Evolutionary conservation across 1,140 invertebrate genomes (phyloP).

Genomic region (Drosophila triauraria): DNA sequence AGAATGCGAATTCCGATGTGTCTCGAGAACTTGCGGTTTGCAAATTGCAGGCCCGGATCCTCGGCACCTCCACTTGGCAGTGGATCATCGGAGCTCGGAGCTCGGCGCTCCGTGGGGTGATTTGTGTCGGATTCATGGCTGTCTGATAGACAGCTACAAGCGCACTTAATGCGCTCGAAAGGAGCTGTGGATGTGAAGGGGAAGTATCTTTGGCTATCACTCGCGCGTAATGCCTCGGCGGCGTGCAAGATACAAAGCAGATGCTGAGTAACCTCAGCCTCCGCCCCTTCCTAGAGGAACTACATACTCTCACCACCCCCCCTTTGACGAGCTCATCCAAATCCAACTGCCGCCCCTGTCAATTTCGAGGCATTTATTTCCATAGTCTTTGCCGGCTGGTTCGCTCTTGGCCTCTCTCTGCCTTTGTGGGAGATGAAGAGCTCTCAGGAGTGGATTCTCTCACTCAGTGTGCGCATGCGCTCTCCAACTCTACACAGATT

Average conservation of each 20-base stretch:
- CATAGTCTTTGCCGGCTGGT: constrained; percentile 54
- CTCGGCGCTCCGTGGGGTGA: constrained; percentile 34
- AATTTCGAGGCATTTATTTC: constrained; percentile 58
- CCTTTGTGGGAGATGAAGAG: neutral
- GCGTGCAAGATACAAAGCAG: constrained; percentile 72
- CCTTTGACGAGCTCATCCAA: constrained; percentile 4
- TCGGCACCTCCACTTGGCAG: neutral
- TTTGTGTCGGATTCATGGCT: constrained; percentile 55
- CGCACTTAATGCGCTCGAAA: constrained; percentile 70
- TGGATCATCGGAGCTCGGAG: constrained; percentile 16
- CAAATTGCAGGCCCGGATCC: constrained; percentile 38
- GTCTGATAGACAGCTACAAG: constrained; percentile 66
- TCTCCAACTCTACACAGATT: constrained; percentile 68
- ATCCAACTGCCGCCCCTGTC: constrained; percentile 47
- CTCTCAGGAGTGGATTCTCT: constrained; percentile 12
- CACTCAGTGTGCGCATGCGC: constrained; percentile 58
- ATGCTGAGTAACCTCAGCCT: constrained; percentile 46
- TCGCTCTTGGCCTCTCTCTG: constrained; percentile 4
- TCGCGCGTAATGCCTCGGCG: constrained; percentile 34
- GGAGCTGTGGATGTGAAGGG: constrained; percentile 34
- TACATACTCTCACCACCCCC: neutral
- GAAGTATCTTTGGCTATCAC: constrained; percentile 48
- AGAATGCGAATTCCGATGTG: constrained; percentile 45
- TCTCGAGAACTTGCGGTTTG: constrained; percentile 43
- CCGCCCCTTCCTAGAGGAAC: neutral